Conservation (phyloP, 2,113 vertebrate species). For the Loxodonta africana region DNA sequence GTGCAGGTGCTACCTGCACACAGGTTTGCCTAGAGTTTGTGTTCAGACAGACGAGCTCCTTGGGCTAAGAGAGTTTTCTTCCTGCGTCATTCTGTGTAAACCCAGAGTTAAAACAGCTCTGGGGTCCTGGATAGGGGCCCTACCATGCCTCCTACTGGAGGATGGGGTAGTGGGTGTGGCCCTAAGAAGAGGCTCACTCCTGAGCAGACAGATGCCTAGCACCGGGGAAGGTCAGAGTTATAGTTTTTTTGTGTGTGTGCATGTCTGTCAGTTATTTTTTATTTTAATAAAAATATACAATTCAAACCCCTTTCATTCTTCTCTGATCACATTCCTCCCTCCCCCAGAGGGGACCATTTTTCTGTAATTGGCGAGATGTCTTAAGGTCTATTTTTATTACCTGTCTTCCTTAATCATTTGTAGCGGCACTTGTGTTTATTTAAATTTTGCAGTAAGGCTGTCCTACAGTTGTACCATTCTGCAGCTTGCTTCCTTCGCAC, state of each 20-base stretch:
- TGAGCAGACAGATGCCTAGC: neutral
- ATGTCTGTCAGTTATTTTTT: neutral
- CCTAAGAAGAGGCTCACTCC: neutral
- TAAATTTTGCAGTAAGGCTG: neutral
- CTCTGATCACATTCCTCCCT: neutral
- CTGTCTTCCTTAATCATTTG: neutral
- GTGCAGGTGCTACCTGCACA: neutral
- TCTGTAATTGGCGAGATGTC: neutral
- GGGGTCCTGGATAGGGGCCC: neutral
- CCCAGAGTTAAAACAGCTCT: too few relatives aligned
- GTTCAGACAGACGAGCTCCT: neutral
- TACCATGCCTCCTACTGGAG: neutral
- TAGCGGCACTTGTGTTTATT: too few relatives aligned
- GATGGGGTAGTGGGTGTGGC: neutral
- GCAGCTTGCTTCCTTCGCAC: neutral
- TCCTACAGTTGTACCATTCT: rapidly evolving
- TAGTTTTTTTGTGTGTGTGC: neutral
- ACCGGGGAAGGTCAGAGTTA: neutral
- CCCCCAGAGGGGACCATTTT: neutral
- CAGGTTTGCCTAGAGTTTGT: neutral
- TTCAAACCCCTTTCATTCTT: neutral
- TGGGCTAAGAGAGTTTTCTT: too few relatives aligned
- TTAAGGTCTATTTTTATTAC: neutral
- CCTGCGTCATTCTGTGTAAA: neutral
- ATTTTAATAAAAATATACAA: neutral